Base-by-base conservation (phyloP, 2,113 vertebrate genomes). In the Nasalis larvatus region DNA sequence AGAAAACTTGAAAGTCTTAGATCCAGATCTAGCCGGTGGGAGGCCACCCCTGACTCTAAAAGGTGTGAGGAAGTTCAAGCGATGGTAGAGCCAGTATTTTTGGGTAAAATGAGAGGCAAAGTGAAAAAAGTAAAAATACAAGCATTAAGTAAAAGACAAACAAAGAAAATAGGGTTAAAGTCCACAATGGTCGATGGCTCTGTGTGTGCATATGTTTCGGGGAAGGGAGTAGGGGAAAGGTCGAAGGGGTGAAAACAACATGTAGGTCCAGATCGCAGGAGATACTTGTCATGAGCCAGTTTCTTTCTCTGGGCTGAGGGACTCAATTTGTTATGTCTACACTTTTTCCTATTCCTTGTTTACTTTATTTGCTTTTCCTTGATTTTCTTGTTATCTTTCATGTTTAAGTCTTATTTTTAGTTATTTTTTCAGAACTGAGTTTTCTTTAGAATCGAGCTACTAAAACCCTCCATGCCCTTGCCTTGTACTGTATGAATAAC, bases 251-350 rank as follows among this genome's bases (percentile, higher is more conserved):
- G 25, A 37, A 66, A 74, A 27, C 20, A 2, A 13, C 68, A 4
- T 4, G 32, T 7, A 4, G 63, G 10, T 49, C 35, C 13, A 21
- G 82, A 17, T n/a, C 32, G 49, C 16, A 21, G 58, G 49, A 77
- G 47, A 37, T 37, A 8, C 0, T 25, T 4, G 14, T 7, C 25
- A 18, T 7, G 11, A 40, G 3, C 25, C 4, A 1, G 9, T 77
- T 30, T 60, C 35, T 66, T 60, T 66, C 45, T 80, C 56, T 25
- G 49, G 42, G 69, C 13, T 8, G 14, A 10, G 20, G 35, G 32
- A 56, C 5, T 35, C 30, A 30, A 81, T 49, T 8, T 68, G 42
- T 45, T 86, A 58, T 8, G 10, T 45, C 58, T n/a, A 8, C 23
- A 8, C 32, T 52, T 76, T 92, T 69, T 20, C 23, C 54, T 49